Evolutionary conservation across 2,797 vertebrate genomes (phyloP).

Genomic region (Gallinago stenura): DNA sequence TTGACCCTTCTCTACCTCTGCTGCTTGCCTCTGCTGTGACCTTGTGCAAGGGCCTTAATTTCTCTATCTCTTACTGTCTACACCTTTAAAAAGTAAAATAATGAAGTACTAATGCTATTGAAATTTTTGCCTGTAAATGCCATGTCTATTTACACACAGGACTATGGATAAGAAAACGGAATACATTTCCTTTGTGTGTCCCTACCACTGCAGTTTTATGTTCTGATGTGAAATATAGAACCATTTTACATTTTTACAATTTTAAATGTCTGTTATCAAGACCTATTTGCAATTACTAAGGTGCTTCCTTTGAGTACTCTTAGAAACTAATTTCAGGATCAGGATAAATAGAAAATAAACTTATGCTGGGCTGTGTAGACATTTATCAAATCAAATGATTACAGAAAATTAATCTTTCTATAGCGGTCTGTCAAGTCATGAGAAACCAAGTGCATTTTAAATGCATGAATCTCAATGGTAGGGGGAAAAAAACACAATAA

Average conservation of each 20-base stretch:
- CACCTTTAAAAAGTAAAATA: neutral
- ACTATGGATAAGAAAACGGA: neutral
- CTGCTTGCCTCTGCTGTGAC: neutral
- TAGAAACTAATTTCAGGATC: conserved; percentile 58
- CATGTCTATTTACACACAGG: neutral
- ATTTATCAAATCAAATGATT: conserved; percentile 63
- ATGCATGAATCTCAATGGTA: neutral
- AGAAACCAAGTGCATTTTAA: conserved; percentile 15
- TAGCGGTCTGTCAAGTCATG: conserved; percentile 43
- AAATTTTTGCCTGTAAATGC: neutral
- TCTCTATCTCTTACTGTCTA: neutral
- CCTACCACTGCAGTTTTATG: neutral
- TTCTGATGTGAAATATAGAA: neutral
- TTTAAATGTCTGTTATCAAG: conserved; percentile 40
- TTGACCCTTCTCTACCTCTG: neutral
- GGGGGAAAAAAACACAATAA: accelerated
- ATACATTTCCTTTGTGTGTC: neutral
- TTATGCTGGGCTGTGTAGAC: conserved; percentile 24
- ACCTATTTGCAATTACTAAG: conserved; percentile 41
- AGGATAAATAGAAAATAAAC: conserved; percentile 53
- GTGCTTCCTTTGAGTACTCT: conserved; percentile 29
- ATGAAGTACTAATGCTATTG: neutral
- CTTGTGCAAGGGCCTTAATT: neutral
- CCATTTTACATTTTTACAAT: conserved; percentile 17
- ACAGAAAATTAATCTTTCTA: conserved; percentile 63